Evolutionary conservation across 1,140 invertebrate genomes (phyloP), one percentile per base, ranked within the genome.

Genomic region (Geopemphigus sp.): DNA sequence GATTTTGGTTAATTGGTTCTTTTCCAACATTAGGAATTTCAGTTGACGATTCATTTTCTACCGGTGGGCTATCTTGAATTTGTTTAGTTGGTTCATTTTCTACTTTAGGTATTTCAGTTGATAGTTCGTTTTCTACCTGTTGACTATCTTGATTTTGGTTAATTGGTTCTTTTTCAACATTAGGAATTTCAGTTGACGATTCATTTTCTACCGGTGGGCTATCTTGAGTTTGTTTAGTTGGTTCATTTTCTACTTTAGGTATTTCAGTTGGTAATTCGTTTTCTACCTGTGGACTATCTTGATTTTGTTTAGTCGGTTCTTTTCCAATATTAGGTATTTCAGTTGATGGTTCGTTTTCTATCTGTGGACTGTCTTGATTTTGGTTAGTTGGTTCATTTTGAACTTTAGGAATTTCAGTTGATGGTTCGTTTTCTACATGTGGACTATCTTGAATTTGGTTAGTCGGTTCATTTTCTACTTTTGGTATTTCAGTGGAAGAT

Each of bases 391-490:
- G 29, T 22, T 56, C 50, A 32, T 73, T 73, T 29, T 32, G 50
- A 32, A 32, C 10, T 17, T 26, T 53, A 26, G 68, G 47, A 17
- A 50, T 53, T 19, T 72, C 47, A 32, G 50, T 54, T 32, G 68
- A 26, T 6, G 70, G n/a, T 39, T 1, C 8, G 39, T n/a, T 56
- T 24, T 74, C 72, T 22, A n/a, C 11, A 5, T 57, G 53, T 19
- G 15, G 3, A 39, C 14, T 73, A 32, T 57, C 54, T 74, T 74
- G 54, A 45, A 59, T 66, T 45, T 24, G 54, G n/a, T n/a, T n/a
- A n/a, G n/a, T 59, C 0, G 72, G 19, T 17, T 76, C 15, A 19
- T 61, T 61, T 59, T 63, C 54, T 24, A 59, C 0, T 39, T 57
- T 47, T 1, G 73, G 10, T 47, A 24, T 11, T 61, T 59, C 73